Conservation (phyloP, 2,888 invertebrate species). For the Alviniconcha strummeri region DNA sequence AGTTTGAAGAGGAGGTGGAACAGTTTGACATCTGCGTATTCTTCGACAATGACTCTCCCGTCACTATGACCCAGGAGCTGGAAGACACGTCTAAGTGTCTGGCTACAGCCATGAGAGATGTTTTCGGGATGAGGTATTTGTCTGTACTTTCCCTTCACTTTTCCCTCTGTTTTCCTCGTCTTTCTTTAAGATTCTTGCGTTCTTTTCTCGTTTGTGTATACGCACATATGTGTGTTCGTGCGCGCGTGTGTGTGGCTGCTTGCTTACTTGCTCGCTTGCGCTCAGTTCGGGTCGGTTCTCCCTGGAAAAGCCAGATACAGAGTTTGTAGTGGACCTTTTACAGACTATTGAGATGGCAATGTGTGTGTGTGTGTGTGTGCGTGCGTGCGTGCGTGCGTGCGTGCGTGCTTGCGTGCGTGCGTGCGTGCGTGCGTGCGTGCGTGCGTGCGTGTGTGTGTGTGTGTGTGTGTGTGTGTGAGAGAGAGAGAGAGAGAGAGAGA, state of each 20-base stretch:
- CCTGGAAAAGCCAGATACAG: too few species aligned
- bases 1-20: background rate
- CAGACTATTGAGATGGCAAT: too few species aligned
- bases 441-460: background rate
- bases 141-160: background rate
- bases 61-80: background rate
- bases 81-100: background rate
- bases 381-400: background rate
- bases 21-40: background rate
- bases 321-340: too few species aligned
- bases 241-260: background rate
- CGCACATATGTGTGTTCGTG: background rate
- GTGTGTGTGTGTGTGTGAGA: background rate
- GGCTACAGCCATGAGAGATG: background rate
- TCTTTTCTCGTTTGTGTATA: background rate
- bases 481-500: background rate
- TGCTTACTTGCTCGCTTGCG: too few species aligned
- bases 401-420: background rate
- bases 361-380: background rate
- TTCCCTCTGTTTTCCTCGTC: too few species aligned
- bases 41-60: background rate
- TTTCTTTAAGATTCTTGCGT: background rate
- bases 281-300: too few species aligned
- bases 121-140: slow-evolving; percentile 20
- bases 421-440: background rate